Evolutionary conservation across 2,888 invertebrate genomes (phyloP), one percentile per base, ranked within the genome.

Genomic region (Eudemis profundana): DNA sequence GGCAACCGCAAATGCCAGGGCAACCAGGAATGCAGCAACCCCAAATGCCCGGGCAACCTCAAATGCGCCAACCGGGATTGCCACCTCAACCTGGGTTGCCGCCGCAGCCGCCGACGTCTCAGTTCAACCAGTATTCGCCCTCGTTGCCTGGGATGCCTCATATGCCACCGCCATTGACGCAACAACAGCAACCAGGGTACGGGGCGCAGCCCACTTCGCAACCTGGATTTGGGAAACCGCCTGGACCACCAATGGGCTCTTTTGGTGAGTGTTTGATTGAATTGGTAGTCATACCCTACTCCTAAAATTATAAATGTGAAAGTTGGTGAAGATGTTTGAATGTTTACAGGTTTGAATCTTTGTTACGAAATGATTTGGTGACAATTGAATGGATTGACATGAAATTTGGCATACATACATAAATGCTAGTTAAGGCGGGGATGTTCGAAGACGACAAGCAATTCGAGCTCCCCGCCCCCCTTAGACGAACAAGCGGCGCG

Each of bases 151-250:
- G 89, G 0, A 72, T 85, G 3, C 85, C 84, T 1, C 90, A 91
- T 66, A 92, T 93, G 92, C 93, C 91, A 0, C 93, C 93, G 1
- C 91, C 92, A 0, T 56, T 85, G 33, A 67, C 75, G 0, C 86
- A 86, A 68, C 87, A 86, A 68, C 87, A 85, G 68, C 75, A 80
- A 46, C 86, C 84, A 71, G 87, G 76, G 68, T 78, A 83, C 4
- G 83, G 75, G 2, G 70, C 71, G 62, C 78, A 78, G 0, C 73
- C 78, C 0, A 66, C 74, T 21, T 69, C 65, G 64, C 86, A 79
- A 68, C 79, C 84, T 10, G 86, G 83, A 0, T 85, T 74, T 53
- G 78, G 76, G 33, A 74, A 75, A 7, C 82, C 76, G 2, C 79
- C 81, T 51, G 81, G 74, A 12, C 81, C 81, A 29, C 78, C 81